Evolutionary conservation across 2,888 invertebrate species (phyloP).

Genomic region (Torymus texanus): DNA sequence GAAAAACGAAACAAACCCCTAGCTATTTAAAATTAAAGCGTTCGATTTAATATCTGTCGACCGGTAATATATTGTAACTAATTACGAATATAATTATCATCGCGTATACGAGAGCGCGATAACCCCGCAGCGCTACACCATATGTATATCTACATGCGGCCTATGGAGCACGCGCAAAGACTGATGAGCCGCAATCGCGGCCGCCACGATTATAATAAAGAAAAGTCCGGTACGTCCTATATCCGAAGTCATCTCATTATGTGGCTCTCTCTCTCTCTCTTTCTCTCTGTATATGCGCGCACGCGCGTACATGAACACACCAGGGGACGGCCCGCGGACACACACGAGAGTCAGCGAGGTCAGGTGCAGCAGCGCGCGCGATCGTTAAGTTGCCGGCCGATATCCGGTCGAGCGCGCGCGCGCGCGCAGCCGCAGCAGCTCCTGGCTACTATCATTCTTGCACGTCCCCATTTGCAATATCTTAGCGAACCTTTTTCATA

Average conservation of each 20-base stretch:
- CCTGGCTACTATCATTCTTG: conserved; percentile 54
- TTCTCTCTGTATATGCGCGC: conserved; percentile 40
- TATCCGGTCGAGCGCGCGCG: conserved; percentile 61
- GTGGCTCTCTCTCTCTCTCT: conserved; percentile 6
- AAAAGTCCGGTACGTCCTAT: conserved; percentile 57
- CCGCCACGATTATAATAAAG: conserved; percentile 63
- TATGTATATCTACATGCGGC: no score
- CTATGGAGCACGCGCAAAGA: conserved; percentile 22
- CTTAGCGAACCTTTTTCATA: conserved; percentile 15
- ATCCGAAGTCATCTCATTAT: conserved; percentile 70
- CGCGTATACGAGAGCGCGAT: conserved; percentile 5
- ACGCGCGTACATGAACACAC: neutral
- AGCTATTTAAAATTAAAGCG: conserved; percentile 28
- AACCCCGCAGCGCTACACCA: neutral
- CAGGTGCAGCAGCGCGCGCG: conserved; percentile 32
- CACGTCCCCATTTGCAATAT: conserved; percentile 52
- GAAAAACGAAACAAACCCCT: neutral
- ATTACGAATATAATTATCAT: conserved; percentile 51
- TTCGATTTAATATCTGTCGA: conserved; percentile 42
- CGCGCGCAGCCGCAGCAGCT: conserved; percentile 49
- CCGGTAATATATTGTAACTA: conserved; percentile 48
- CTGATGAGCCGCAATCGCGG: conserved; percentile 51
- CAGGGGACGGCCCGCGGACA: conserved; percentile 34
- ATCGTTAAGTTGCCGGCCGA: conserved; percentile 64
- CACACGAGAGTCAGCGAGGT: conserved; percentile 27